A percentile compares a stretch with the other conserved stretches of the same genome.
These are phyloP conservation scores for Allenopithecus nigroviridis DNA, from an alignment of 2,797 vertebrate species.

Conservation along the genomic window DNA sequence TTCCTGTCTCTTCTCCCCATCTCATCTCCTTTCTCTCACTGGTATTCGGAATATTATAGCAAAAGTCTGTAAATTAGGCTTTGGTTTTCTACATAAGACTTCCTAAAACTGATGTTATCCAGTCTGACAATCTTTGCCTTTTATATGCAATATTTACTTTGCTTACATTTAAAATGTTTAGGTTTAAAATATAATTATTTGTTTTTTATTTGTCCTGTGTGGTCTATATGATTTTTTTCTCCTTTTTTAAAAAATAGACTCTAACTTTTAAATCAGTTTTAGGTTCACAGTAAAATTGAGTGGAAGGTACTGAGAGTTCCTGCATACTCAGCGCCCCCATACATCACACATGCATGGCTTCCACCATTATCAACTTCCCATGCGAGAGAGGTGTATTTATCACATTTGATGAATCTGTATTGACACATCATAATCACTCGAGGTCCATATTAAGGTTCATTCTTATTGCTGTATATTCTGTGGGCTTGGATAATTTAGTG, in stretches of 20 bases:
- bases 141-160: not conserved
- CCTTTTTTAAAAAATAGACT: not conserved
- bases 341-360: not conserved
- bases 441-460: not conserved
- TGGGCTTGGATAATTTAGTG: not conserved
- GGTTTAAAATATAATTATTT: not conserved
- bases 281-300: not conserved
- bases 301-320: not conserved
- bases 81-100: not conserved
- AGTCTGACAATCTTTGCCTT: not conserved
- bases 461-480: not conserved
- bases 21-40: not conserved
- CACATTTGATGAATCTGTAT: not conserved
- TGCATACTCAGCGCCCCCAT: not conserved
- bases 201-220: not conserved
- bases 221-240: not conserved
- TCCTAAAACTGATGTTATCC: not conserved
- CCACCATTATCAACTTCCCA: not conserved
- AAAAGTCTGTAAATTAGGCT: not conserved
- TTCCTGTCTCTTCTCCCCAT: not conserved
- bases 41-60: not conserved
- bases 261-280: not conserved
- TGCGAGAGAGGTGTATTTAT: not conserved
- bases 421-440: not conserved
- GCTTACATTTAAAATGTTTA: not conserved